Evolutionary conservation across 1,140 invertebrate species (phyloP), one percentile per base, ranked within the genome.

Genomic region (Drosophila athabasca): DNA sequence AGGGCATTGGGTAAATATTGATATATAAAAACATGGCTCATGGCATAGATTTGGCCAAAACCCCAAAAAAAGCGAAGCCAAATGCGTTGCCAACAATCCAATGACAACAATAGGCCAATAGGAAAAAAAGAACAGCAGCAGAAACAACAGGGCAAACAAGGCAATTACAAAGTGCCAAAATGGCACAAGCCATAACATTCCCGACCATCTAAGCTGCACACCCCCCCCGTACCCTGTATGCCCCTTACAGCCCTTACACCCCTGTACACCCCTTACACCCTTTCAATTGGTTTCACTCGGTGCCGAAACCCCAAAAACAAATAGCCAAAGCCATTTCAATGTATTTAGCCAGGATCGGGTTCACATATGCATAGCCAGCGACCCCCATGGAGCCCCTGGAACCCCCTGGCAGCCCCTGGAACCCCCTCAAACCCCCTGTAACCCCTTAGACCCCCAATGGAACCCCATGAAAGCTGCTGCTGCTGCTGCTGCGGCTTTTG

Each of bases 151-250:
- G 82, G 78, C 70, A 87, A 85, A 85, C 82, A 85, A 85, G 82
- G 82, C 82, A 85, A 85, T 85, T 85, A 85, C 82, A 85, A 82
- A 87, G 82, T 85, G 82, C 82, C 82, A 85, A 85, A 85, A 85
- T 85, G 83, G 82, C 82, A 82, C 74, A 82, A 76, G 82, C 82
- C 78, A 87, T 85, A 85, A 85, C 83, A 82, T 70, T 80, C 62
- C 71, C 57, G 67, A 26, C 19, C 26, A 53, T 46, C 55, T 72
- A 62, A 50, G 55, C 24, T 5, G 17, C 1, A 19, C 17, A 19
- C 24, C 24, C 24, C 24, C 5, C 24, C 5, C 0, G 5, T 3
- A 26, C 24, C 0, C 17, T 19, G 17, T 19, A 19, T 1, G 1
- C 17, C 17, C 17, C 17, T 0, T 19, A 19, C 17, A 19, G 17